Evolutionary conservation across 35 echinoderm and acorn worm genomes (phyloP).

Genomic region (Anneissia japonica): DNA sequence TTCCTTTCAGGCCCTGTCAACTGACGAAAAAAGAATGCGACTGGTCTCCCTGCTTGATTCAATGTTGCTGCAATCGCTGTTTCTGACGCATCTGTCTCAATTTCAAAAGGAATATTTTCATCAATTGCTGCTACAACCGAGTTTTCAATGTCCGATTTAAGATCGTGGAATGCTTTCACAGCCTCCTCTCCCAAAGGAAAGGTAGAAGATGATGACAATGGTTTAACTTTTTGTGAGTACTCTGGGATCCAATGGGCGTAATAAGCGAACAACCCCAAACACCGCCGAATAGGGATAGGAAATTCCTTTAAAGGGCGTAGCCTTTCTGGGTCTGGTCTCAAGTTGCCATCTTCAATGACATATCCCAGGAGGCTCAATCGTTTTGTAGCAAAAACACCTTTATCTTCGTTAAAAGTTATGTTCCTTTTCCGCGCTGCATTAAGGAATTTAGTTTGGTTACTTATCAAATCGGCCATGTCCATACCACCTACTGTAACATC

Average conservation of each 20-base stretch:
- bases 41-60: constrained; percentile 21
- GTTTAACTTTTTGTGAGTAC: constrained; percentile 29
- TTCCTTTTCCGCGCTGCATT: constrained; percentile 29
- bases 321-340: not conserved
- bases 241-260: constrained; percentile 28
- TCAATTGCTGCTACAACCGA: constrained; percentile 14
- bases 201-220: not conserved
- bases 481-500: constrained; percentile 20
- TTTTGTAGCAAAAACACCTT: constrained; percentile 15
- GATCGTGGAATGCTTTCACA: constrained; percentile 9
- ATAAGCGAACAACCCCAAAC: constrained; percentile 12
- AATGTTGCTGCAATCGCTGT: constrained; percentile 21
- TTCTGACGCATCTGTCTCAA: constrained; percentile 32
- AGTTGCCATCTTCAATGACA: not conserved
- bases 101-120: constrained; percentile 35
- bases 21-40: constrained; percentile 26
- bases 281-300: not conserved
- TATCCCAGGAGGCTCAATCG: constrained; percentile 9
- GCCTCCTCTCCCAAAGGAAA: constrained; percentile 25
- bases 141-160: constrained; percentile 28
- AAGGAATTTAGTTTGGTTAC: constrained; percentile 19
- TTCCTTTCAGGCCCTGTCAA: constrained; percentile 16
- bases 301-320: constrained; percentile 26
- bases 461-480: constrained; percentile 2
- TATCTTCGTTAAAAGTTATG: constrained; percentile 37